Percentiles rank a stretch among this genome's conserved stretches.
Evolutionary conservation across 2,113 vertebrate genomes (phyloP).

Genomic region (Odobenus rosmarus): DNA sequence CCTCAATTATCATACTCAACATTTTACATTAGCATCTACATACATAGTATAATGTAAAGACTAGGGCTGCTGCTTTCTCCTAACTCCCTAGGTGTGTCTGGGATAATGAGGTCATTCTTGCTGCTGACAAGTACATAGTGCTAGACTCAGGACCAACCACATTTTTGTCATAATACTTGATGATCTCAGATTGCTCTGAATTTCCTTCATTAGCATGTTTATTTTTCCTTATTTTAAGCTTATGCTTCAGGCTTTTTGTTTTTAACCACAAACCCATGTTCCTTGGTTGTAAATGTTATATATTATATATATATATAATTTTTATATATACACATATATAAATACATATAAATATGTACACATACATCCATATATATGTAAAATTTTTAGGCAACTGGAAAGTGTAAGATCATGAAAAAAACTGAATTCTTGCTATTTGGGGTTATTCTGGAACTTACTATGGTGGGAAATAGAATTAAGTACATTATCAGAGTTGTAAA

Average conservation of each 20-base stretch:
- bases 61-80: not conserved
- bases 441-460: not conserved
- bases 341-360: not conserved
- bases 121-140: not conserved
- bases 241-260: not conserved
- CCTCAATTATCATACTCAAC: not conserved
- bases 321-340: not conserved
- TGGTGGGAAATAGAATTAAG: not conserved
- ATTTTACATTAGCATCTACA: not conserved
- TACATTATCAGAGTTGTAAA: not conserved
- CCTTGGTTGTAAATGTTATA: not conserved
- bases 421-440: not conserved
- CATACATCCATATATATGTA: not conserved
- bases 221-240: slow-evolving; percentile 19
- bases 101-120: not conserved
- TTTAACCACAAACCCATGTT: slow-evolving; percentile 11
- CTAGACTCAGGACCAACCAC: not conserved
- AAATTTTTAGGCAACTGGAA: not conserved
- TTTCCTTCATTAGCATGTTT: slow-evolving; percentile 30
- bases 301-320: not conserved
- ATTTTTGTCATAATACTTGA: not conserved
- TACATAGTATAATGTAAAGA: not conserved
- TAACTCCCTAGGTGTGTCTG: not conserved
- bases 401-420: not conserved
- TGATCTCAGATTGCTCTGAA: not conserved